A percentile compares a stretch with the other conserved stretches of the same genome.
phyloP scores from a whole-genome alignment of 92 coral and sea anemone genomes.

The Zoanthus gigantus region DNA sequence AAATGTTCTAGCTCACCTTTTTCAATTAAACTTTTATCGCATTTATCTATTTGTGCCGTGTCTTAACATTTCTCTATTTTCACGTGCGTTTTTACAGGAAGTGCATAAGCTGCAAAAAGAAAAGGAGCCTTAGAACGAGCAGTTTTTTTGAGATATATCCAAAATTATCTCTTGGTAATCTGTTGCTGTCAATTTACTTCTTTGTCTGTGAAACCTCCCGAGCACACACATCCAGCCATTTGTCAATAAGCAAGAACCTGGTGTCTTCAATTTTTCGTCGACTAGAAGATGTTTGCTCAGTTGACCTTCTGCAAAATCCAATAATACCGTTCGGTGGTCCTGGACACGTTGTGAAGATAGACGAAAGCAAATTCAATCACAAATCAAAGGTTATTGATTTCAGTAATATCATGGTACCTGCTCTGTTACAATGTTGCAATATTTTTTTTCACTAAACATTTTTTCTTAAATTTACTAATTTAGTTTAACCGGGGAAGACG shows the following conservation, averaged over 20 bases:
- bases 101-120: too few relatives aligned
- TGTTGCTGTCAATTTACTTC: neutral
- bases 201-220: slow-evolving; percentile 1
- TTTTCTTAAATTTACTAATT: too few relatives aligned
- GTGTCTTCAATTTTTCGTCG: neutral
- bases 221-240: neutral
- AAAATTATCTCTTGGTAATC: neutral
- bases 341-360: neutral
- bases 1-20: too few relatives aligned
- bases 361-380: neutral
- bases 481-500: too few relatives aligned
- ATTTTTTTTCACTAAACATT: too few relatives aligned
- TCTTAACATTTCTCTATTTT: too few relatives aligned
- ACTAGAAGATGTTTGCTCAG: neutral
- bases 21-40: too few relatives aligned
- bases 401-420: too few relatives aligned
- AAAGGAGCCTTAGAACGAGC: too few relatives aligned
- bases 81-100: too few relatives aligned
- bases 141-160: neutral
- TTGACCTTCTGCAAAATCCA: neutral
- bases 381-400: neutral
- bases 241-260: neutral
- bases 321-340: neutral
- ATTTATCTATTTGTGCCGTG: too few relatives aligned
- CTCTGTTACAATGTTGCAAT: too few relatives aligned